Base-by-base conservation (phyloP, 2,113 vertebrate species). In the Argyrosomus japonicus region DNA sequence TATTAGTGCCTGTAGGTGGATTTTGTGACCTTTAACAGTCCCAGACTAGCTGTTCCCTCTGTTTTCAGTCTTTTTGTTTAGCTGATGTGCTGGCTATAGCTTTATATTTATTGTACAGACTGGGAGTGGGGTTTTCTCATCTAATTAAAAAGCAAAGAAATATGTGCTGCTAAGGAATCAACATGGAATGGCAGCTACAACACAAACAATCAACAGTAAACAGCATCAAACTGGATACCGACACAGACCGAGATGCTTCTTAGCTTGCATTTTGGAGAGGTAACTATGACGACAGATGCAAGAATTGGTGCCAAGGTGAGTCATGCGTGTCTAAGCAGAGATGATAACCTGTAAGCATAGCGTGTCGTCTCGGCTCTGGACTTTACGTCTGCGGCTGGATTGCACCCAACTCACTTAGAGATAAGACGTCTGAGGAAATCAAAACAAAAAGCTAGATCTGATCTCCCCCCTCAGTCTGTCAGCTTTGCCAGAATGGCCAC, bases 381-480 rank as follows among this genome's bases (percentile, higher is more conserved):
- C 82, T 6, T 62, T 81, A 67, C 70, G 82, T 92, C 91, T 91
- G 67, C 1, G 9, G 63, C 82, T 92, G 90, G 92, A 91, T 92
- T 87, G 85, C 89, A 79, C 84, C 87, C 89, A 93, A 92, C 79
- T 83, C 53, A 36, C 50, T 73, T 43, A 1, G 32, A 88, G 93
- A 95, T 93, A 92, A 93, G 83, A 86, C 21, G 83, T 81, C 71
- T 78, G 79, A 84, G 90, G 86, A 91, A 91, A 95, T 95, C 92
- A 94, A 95, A 94, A 95, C 92, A 95, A 93, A 88, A 87, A 56
- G 0, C 15, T 53, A 63, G 89, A 94, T 93, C 88, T 79, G 87
- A 94, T 93, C 83, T 81, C 69, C 68, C 73, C 78, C 88, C 83
- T 83, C 74, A 87, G 84, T 90, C 94, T 93, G 92, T 94, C 93